A percentile compares a stretch with the other conserved stretches of the same genome.
Conservation (phyloP, 64 coral and sea anemone genomes). For the Astreopora myriophthalma region DNA sequence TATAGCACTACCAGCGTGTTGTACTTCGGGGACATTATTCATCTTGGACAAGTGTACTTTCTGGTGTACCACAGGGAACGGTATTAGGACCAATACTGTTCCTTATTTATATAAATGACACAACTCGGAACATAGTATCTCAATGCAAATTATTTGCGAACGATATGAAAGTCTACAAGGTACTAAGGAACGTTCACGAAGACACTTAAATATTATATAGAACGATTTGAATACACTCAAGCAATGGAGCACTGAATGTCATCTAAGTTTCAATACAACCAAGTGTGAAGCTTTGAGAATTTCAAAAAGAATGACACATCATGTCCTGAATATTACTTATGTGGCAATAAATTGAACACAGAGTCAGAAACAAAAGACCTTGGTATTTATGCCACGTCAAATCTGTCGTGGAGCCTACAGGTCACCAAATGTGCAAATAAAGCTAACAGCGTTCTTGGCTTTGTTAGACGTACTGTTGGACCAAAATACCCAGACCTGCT, state of each 20-base stretch:
- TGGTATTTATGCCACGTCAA: constrained; percentile 31
- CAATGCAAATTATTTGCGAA: neutral
- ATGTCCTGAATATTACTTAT: neutral
- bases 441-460: too few relatives aligned
- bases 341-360: neutral
- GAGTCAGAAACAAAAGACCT: constrained; percentile 12
- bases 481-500: constrained; percentile 7
- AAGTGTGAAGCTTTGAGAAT: constrained; percentile 29
- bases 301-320: neutral
- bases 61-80: constrained; percentile 1
- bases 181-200: neutral
- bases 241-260: constrained; percentile 18
- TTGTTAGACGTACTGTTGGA: neutral
- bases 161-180: constrained; percentile 17
- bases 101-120: neutral
- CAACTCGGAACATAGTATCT: neutral
- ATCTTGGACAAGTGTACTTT: neutral
- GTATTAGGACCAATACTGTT: neutral
- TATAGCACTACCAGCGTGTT: neutral
- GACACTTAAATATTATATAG: neutral
- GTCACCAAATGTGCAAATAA: neutral
- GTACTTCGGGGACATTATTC: neutral
- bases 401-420: constrained; percentile 46
- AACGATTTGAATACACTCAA: neutral
- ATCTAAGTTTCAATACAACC: neutral